Percentiles rank a stretch among this genome's conserved stretches.
phyloP scores from a whole-genome alignment of 2,797 vertebrate species.

The Mico argentatus region DNA sequence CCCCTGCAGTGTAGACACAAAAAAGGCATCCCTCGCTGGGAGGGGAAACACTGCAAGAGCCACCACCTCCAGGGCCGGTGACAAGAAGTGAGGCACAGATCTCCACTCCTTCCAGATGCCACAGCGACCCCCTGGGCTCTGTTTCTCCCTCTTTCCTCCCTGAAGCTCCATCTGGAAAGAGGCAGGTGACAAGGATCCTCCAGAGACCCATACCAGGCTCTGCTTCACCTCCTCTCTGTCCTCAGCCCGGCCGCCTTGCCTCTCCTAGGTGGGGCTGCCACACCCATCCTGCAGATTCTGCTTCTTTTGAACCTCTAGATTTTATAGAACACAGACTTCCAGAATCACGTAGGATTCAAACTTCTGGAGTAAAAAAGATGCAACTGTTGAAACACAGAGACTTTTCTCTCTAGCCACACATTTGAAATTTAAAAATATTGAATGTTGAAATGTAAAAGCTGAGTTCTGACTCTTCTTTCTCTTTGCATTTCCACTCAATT shows the following conservation, averaged over 20 bases:
- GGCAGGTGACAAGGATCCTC: neutral
- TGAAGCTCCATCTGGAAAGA: neutral
- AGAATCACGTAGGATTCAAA: neutral
- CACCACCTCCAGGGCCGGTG: neutral
- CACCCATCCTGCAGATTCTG: neutral
- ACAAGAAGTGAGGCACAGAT: neutral
- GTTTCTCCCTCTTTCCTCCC: neutral
- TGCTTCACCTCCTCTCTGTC: neutral
- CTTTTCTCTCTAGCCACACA: neutral
- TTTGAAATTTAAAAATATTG: neutral
- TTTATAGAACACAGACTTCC: neutral
- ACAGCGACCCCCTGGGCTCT: neutral
- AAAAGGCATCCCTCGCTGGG: neutral
- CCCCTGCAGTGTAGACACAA: neutral
- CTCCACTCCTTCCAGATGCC: neutral
- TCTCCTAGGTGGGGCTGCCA: neutral
- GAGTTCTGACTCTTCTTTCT: neutral
- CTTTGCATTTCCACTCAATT: neutral
- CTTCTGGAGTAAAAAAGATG: neutral
- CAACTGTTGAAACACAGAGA: slow-evolving; percentile 18
- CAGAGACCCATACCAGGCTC: neutral
- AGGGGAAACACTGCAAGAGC: neutral
- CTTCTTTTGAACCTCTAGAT: neutral
- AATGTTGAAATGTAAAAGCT: slow-evolving; percentile 34
- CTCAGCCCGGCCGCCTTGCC: neutral